Evolutionary conservation across 2,888 invertebrate species (phyloP), one percentile per base, ranked within the genome.

Genomic region (Apodemia hepburni): DNA sequence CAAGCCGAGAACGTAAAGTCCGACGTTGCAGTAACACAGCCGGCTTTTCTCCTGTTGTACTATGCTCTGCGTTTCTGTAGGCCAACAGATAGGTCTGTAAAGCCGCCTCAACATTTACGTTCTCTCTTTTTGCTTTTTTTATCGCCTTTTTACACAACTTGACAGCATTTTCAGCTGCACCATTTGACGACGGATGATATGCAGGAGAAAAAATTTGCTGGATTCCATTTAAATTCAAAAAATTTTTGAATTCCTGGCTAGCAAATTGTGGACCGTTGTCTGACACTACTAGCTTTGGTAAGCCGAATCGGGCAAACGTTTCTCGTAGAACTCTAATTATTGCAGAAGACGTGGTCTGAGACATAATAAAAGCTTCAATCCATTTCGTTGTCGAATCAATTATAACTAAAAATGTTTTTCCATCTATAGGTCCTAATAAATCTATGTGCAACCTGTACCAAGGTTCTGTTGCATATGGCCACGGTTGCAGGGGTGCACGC

Each of bases 371-470:
- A 38, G 12, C 12, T 38, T 38, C 38, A 12, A 38, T 12, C 38
- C 38, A 38, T 38, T 38, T 38, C 3, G 38, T 38, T 12, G 38
- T 38, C 12, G 38, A 38, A 38, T 38, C 38, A 38, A 38, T 12
- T 2, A 38, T 2, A 27, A 45, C 66, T 67, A 4, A 64, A 66
- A 67, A 68, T 15, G 17, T 8, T 17, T 47, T 17, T 3, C 7
- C 60, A 64, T 45, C n/a, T 5, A 60, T 11, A 17, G 69, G 69
- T 2, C 64, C 63, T 15, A 71, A 54, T 58, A 71, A 72, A 60
- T 72, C 72, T 0, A 71, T 15, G 57, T 71, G 72, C 4, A 72
- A 15, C 1, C 70, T 61, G 15, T 51, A 59, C 70, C 70, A 73
- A 0, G 70, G 70, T 6, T 66, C 59, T 0, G 64, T 0, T 0